Evolutionary conservation across 2,113 vertebrate genomes (phyloP).

Genomic region (Cavia aperea): DNA sequence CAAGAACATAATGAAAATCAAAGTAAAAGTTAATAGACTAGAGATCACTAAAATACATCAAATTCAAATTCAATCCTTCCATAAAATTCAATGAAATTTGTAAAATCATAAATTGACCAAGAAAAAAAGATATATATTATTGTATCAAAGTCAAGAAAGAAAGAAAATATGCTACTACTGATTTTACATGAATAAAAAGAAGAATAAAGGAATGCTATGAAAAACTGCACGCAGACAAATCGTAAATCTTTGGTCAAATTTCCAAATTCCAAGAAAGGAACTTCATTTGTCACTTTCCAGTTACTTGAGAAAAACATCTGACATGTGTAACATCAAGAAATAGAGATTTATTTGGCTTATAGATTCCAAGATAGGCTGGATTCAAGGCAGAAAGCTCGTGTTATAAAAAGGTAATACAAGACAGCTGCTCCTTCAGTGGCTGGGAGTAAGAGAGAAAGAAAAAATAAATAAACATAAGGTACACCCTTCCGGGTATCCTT

Average conservation of each 20-base stretch:
- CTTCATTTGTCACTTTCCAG: too few relatives aligned
- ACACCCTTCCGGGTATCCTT: neutral
- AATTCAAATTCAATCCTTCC: neutral
- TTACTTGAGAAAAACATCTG: neutral
- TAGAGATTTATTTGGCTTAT: neutral
- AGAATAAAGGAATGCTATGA: neutral
- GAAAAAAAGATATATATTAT: neutral
- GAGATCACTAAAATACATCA: neutral
- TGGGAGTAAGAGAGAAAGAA: neutral
- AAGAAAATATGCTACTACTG: neutral
- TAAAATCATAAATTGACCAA: neutral
- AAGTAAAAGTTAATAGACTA: neutral
- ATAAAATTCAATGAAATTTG: neutral
- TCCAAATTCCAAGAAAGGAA: neutral
- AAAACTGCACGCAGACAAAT: neutral
- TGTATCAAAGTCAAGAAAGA: neutral
- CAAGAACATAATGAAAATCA: neutral
- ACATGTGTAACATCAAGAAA: neutral
- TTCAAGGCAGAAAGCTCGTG: neutral
- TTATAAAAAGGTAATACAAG: neutral
- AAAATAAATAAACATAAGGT: neutral
- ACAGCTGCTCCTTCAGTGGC: neutral
- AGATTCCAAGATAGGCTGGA: neutral
- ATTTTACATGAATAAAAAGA: neutral
- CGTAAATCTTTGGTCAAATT: neutral